These are phyloP conservation scores for Geococcyx californianus DNA, from an alignment of 2,113 vertebrate species.

Conservation along the genomic window DNA sequence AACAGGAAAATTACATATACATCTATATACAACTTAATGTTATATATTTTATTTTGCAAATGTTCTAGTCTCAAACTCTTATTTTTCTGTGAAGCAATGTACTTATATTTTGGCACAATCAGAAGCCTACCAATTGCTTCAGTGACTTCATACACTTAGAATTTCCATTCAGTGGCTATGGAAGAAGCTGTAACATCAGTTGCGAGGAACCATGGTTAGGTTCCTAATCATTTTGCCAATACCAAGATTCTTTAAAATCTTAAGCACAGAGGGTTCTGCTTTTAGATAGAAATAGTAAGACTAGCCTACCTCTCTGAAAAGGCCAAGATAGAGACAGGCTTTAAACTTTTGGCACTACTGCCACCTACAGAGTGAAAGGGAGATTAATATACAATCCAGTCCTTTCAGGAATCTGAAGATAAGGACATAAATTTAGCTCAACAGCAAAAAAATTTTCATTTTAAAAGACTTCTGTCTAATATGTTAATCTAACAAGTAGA, in stretches of 20 bases:
- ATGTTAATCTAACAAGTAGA: background rate
- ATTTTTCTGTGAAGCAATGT: background rate
- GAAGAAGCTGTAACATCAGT: background rate
- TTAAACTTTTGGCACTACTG: conserved; percentile 35
- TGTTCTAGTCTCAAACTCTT: background rate
- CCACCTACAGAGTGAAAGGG: conserved; percentile 26
- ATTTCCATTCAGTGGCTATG: background rate
- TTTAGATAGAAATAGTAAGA: background rate
- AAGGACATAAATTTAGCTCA: background rate
- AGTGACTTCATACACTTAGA: background rate
- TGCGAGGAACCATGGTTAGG: accelerated
- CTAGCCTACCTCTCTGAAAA: background rate
- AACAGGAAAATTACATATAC: background rate
- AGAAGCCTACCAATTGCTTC: background rate
- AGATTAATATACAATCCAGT: background rate
- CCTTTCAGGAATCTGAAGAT: background rate
- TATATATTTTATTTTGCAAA: background rate
- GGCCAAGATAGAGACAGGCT: background rate
- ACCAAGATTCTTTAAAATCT: background rate
- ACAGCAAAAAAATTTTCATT: background rate
- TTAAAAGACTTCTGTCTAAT: background rate
- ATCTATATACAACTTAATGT: background rate
- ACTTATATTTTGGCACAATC: background rate
- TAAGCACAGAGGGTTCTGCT: background rate
- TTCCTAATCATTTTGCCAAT: background rate